Conservation (phyloP, 2,888 invertebrate genomes). For the Plagodis pulveraria region DNA sequence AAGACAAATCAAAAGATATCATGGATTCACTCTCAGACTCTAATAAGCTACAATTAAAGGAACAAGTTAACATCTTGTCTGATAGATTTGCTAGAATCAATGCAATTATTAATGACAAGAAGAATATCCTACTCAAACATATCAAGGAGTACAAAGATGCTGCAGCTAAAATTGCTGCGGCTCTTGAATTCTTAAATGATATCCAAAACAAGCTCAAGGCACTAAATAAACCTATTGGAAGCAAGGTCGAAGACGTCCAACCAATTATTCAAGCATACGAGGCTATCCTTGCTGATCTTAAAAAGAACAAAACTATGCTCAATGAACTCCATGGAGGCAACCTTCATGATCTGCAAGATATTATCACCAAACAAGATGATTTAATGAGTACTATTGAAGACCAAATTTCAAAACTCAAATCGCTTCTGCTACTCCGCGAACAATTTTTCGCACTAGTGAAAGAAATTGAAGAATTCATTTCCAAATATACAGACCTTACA, state of each 20-base stretch:
- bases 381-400: slow-evolving; percentile 93
- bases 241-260: slow-evolving; percentile 94
- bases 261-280: slow-evolving; percentile 92
- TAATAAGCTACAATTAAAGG: slow-evolving; percentile 93
- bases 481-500: slow-evolving; percentile 94
- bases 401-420: slow-evolving; percentile 92
- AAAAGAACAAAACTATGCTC: slow-evolving; percentile 90
- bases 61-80: slow-evolving; percentile 90
- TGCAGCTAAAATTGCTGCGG: slow-evolving; percentile 91
- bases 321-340: slow-evolving; percentile 91
- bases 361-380: slow-evolving; percentile 93
- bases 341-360: slow-evolving; percentile 91
- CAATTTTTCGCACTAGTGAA: slow-evolving; percentile 94
- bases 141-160: slow-evolving; percentile 93
- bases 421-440: slow-evolving; percentile 92
- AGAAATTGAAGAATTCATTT: slow-evolving; percentile 94
- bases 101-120: slow-evolving; percentile 90
- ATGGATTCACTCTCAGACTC: slow-evolving; percentile 92
- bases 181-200: slow-evolving; percentile 90
- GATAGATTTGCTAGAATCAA: slow-evolving; percentile 91
- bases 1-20: slow-evolving; percentile 92
- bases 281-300: slow-evolving; percentile 90
- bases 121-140: slow-evolving; percentile 89
- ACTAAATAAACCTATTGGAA: slow-evolving; percentile 94
- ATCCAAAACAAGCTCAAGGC: slow-evolving; percentile 94